Percentiles rank a stretch among this genome's conserved stretches.
These are phyloP conservation scores for Seriola aureovittata DNA, from an alignment of 2,113 vertebrate genomes.

Conservation along the genomic window DNA sequence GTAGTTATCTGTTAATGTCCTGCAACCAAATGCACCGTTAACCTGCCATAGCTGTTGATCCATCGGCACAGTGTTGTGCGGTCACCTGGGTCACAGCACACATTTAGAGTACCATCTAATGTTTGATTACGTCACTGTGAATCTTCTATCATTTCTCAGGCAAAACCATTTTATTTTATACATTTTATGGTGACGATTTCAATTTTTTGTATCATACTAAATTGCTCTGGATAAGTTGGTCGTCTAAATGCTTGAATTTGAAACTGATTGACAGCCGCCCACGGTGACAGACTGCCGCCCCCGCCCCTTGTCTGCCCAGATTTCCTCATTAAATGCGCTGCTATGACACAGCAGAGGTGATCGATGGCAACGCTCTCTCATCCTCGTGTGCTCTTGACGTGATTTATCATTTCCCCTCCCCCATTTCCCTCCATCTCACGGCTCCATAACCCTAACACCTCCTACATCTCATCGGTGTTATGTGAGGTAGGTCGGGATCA, in stretches of 20 bases:
- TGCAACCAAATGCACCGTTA: not conserved
- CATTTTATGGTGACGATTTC: not conserved
- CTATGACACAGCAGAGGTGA: conserved; percentile 55
- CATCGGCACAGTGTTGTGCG: not conserved
- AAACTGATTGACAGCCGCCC: conserved; percentile 53
- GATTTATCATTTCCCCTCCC: conserved; percentile 53
- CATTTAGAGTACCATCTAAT: not conserved
- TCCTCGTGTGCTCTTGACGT: conserved; percentile 19
- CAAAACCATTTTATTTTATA: not conserved
- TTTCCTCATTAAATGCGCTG: conserved; percentile 62
- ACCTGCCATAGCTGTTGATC: not conserved
- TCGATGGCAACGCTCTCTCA: conserved; percentile 39
- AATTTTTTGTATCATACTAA: not conserved
- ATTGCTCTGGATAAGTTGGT: not conserved
- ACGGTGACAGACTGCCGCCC: conserved; percentile 19
- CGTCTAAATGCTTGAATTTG: conserved; percentile 1
- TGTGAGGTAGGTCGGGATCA: not conserved
- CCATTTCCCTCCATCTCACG: conserved; percentile 9
- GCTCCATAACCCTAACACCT: not conserved
- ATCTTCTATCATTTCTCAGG: not conserved
- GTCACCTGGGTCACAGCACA: not conserved
- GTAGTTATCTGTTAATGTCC: not conserved
- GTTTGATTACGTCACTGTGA: not conserved
- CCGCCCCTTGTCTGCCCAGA: conserved; percentile 45
- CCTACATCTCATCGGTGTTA: conserved; percentile 9